These are phyloP conservation scores for Cavia aperea DNA, from an alignment of 2,113 vertebrate species.

Conservation along the genomic window DNA sequence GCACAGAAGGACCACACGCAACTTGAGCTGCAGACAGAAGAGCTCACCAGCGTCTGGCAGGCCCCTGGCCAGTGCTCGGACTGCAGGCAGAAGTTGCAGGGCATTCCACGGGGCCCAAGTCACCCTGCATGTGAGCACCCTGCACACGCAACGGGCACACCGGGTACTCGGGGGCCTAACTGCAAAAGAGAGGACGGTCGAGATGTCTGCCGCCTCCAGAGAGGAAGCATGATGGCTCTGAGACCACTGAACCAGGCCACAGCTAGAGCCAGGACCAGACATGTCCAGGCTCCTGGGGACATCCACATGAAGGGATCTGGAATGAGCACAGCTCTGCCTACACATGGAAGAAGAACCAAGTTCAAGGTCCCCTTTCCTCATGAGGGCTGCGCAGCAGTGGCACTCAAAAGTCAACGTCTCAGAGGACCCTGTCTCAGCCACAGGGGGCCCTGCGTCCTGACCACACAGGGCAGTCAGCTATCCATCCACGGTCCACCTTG, in stretches of 20 bases:
- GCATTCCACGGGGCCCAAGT: fast-evolving
- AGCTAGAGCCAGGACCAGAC: not conserved
- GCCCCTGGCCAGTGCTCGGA: fast-evolving
- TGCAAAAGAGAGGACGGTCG: fast-evolving
- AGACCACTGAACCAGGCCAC: not conserved
- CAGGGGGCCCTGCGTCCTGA: fast-evolving
- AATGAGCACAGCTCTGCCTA: no score
- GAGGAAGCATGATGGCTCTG: not conserved
- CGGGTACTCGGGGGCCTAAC: not conserved
- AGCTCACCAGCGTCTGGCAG: not conserved
- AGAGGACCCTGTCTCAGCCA: fast-evolving
- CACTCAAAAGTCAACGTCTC: not conserved
- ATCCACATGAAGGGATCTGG: not conserved
- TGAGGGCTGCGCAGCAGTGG: no score
- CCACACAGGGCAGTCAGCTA: not conserved
- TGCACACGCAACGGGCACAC: fast-evolving
- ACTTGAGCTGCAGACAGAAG: not conserved
- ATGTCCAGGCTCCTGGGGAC: not conserved
- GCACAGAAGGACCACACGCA: not conserved
- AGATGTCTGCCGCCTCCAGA: fast-evolving
- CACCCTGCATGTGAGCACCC: fast-evolving
- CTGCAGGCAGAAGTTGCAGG: not conserved
- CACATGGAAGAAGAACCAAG: not conserved
- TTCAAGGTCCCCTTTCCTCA: not conserved
- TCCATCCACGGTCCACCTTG: not conserved